Evolutionary conservation across 1,140 invertebrate genomes (phyloP).

Genomic region (Ceratosolen solmsi): DNA sequence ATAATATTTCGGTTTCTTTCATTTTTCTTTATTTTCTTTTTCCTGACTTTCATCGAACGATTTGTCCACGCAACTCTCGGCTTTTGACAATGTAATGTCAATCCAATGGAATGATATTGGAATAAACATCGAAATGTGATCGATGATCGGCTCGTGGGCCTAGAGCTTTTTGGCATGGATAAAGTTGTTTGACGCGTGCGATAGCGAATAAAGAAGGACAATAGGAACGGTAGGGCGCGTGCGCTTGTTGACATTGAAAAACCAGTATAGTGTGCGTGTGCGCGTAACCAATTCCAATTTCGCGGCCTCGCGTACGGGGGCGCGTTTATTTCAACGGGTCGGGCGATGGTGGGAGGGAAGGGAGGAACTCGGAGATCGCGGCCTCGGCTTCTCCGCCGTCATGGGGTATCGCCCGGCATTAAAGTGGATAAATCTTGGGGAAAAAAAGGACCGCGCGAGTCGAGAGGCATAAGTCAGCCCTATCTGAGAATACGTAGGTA

Average conservation of each 20-base stretch:
- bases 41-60: too few species aligned
- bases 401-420: slow-evolving; percentile 53
- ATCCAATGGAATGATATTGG: too few species aligned
- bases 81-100: too few species aligned
- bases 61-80: too few species aligned
- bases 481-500: slow-evolving; percentile 71
- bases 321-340: not conserved
- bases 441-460: slow-evolving; percentile 61
- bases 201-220: not conserved
- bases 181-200: not conserved
- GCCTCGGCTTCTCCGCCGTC: slow-evolving; percentile 31
- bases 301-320: not conserved
- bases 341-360: not conserved
- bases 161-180: too few species aligned
- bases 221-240: not conserved
- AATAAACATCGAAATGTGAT: too few species aligned
- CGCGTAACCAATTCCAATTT: slow-evolving; percentile 21
- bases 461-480: slow-evolving; percentile 67
- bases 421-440: slow-evolving; percentile 68
- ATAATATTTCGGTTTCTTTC: too few species aligned
- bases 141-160: too few species aligned
- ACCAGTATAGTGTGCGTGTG: not conserved
- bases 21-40: too few species aligned
- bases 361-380: slow-evolving; percentile 19
- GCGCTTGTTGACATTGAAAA: not conserved